Evolutionary conservation across 2,888 invertebrate genomes (phyloP), one percentile per base, ranked within the genome.

Genomic region (Pandemis heparana): DNA sequence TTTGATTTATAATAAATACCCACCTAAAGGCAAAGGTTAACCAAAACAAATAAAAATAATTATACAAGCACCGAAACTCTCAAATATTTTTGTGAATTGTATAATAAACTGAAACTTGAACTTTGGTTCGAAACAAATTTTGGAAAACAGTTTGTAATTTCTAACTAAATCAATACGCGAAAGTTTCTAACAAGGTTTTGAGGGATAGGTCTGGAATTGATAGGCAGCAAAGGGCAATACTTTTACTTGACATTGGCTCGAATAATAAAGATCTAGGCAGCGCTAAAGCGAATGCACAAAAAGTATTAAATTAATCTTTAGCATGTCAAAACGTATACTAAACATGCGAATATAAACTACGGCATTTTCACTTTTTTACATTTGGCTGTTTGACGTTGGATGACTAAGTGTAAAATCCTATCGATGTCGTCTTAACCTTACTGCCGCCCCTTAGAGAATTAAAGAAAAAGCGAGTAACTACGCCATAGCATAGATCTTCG

Each of bases 101-200:
- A 46, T 0, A 46, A 12, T 5, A 14, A 51, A 14, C 51, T 18
- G 14, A 63, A 46, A 46, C 14, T 46, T 46, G 14, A 8, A n/a
- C 46, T 46, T 32, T 32, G 46, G 18, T 32, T 23, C 46, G 18
- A 46, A 63, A 63, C 46, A 32, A 46, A 23, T 62, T 0, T 16
- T 9, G 39, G n/a, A 41, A 62, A 63, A 23, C 46, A 46, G 41
- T 63, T 63, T 14, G 63, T 16, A 32, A 63, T 46, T 63, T 63
- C 12, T 43, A 43, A 46, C 43, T 46, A 16, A 61, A 51, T 61
- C 60, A 60, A 71, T 71, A 41, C 43, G 32, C 48, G 14, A 61
- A 67, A 71, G 53, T 71, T 66, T 61, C 9, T 14, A 71, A 71
- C 61, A 66, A 32, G 38, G 48, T 38, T 53, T 8, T 18, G 18